A percentile compares a stretch with the other conserved stretches of the same genome.
phyloP scores from a whole-genome alignment of 2,113 vertebrate genomes.

The Benitochromis conjunctus region DNA sequence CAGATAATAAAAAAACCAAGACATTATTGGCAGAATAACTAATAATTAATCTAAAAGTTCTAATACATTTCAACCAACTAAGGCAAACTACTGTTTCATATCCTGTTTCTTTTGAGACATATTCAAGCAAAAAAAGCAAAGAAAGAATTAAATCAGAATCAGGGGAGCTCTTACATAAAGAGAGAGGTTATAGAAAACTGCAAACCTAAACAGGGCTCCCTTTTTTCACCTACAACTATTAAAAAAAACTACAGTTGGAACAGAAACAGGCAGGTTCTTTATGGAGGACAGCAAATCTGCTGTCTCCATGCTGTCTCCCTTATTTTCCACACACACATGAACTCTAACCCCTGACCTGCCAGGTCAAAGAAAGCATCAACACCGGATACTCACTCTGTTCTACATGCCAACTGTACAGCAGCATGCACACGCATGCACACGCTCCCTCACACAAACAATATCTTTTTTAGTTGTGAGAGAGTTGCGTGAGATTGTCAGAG shows the following conservation, averaged over 20 bases:
- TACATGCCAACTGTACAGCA: constrained; percentile 26
- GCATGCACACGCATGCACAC: not conserved
- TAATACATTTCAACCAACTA: not conserved
- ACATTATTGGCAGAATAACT: not conserved
- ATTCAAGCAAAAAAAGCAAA: not conserved
- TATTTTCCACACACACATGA: constrained; percentile 56
- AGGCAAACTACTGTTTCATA: not conserved
- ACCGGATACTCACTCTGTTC: constrained; percentile 47
- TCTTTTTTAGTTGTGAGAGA: not conserved
- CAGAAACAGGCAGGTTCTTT: constrained; percentile 46
- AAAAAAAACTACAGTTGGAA: constrained; percentile 6
- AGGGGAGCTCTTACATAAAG: not conserved
- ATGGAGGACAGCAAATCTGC: constrained; percentile 46
- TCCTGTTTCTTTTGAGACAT: rapidly evolving
- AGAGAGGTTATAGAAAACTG: not conserved
- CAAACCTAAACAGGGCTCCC: not conserved
- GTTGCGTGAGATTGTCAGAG: not conserved
- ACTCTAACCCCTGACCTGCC: constrained; percentile 44
- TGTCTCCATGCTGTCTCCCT: constrained; percentile 53
- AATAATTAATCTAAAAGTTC: not conserved
- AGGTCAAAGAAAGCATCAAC: constrained; percentile 48
- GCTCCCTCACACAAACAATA: not conserved
- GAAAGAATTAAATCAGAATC: not conserved
- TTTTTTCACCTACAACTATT: not conserved
- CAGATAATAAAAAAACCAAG: not conserved